phyloP scores from a whole-genome alignment of 2,797 vertebrate species.

The Cuculus canorus region DNA sequence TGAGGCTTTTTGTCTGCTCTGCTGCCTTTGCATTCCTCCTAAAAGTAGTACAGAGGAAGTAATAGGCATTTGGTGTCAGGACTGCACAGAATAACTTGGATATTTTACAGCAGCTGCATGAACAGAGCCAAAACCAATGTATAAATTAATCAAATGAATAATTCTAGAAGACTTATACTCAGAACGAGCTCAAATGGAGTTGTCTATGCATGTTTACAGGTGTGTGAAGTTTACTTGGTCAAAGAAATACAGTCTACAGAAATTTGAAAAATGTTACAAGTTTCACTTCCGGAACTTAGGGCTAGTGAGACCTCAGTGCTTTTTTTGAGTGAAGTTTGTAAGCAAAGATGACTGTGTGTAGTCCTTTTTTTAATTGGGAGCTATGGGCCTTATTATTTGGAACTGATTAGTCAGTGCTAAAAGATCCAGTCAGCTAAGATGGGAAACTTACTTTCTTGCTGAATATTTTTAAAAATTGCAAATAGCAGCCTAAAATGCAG shows the following conservation, averaged over 20 bases:
- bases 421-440: not conserved
- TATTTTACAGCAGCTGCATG: not conserved
- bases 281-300: not conserved
- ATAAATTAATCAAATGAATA: not conserved
- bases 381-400: conserved; percentile 45
- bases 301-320: not conserved
- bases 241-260: not conserved
- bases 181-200: not conserved
- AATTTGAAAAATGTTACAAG: not conserved
- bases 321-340: conserved; percentile 11
- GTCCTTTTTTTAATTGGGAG: conserved; percentile 42
- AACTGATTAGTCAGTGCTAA: not conserved
- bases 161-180: not conserved
- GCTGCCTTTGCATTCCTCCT: not conserved
- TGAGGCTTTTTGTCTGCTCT: not conserved
- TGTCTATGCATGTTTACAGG: not conserved
- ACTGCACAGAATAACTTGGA: not conserved
- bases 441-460: conserved; percentile 7
- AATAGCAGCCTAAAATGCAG: not conserved
- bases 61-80: not conserved
- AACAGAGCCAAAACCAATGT: not conserved
- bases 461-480: not conserved
- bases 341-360: not conserved
- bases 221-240: not conserved
- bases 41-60: not conserved